phyloP scores from a whole-genome alignment of 2,113 vertebrate genomes.

The Lagopus leucura region DNA sequence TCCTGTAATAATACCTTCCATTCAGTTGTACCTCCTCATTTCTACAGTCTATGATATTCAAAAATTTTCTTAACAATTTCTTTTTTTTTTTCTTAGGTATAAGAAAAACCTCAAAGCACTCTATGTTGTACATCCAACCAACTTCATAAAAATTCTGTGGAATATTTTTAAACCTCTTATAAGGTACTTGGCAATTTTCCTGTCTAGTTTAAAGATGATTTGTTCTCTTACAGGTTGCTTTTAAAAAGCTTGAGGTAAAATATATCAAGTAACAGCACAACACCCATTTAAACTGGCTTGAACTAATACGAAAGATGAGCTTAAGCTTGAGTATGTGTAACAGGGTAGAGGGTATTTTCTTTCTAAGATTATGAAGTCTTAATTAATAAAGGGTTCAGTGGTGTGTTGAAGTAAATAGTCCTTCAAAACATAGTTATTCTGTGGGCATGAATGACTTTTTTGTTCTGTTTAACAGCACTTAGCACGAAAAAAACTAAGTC shows the following conservation, averaged over 20 bases:
- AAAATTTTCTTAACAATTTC: slow-evolving; percentile 35
- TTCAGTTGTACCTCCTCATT: slow-evolving; percentile 35
- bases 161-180: slow-evolving; percentile 88
- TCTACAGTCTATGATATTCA: background rate
- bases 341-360: background rate
- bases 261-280: background rate
- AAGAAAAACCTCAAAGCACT: slow-evolving; percentile 92
- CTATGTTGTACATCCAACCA: slow-evolving; percentile 88
- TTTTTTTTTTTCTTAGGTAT: slow-evolving; percentile 78
- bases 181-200: slow-evolving; percentile 77
- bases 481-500: background rate
- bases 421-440: background rate
- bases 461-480: background rate
- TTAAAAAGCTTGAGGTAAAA: slow-evolving; percentile 19
- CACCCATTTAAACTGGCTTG: slow-evolving; percentile 9
- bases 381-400: background rate
- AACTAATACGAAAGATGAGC: background rate
- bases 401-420: background rate
- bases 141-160: slow-evolving; percentile 88
- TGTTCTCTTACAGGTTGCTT: slow-evolving; percentile 9
- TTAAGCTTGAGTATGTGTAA: background rate
- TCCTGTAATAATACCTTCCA: slow-evolving; percentile 18
- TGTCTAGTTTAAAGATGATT: background rate
- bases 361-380: background rate
- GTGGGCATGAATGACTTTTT: background rate